phyloP scores from a whole-genome alignment of 2,888 invertebrate species.

The Smittia aterrima region DNA sequence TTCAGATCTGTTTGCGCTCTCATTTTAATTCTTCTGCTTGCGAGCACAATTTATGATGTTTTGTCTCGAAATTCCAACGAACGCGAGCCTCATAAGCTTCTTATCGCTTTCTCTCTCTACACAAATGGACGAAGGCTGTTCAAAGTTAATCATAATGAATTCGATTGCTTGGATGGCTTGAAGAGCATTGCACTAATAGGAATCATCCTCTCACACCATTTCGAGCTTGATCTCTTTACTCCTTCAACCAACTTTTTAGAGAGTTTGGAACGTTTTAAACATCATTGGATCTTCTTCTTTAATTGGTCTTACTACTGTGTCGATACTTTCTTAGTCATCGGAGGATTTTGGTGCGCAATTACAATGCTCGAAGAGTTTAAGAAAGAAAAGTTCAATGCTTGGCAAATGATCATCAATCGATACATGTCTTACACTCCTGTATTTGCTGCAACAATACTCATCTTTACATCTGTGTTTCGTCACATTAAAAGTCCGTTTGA shows the following conservation, averaged over 20 bases:
- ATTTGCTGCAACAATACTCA: constrained; percentile 55
- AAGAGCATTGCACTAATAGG: constrained; percentile 43
- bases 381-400: constrained; percentile 50
- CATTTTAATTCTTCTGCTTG: constrained; percentile 44
- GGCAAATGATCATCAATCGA: constrained; percentile 53
- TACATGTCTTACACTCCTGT: constrained; percentile 58
- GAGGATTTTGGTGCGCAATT: background rate
- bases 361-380: background rate
- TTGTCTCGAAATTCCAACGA: background rate
- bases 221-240: constrained; percentile 41
- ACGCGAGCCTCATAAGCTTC: too few relatives aligned
- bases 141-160: background rate
- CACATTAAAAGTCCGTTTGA: constrained; percentile 54
- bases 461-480: constrained; percentile 56
- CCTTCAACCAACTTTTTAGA: too few relatives aligned
- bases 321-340: too few relatives aligned
- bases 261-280: too few relatives aligned
- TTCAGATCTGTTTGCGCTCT: background rate
- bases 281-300: too few relatives aligned
- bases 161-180: constrained; percentile 32
- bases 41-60: constrained; percentile 46
- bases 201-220: constrained; percentile 34
- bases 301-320: too few relatives aligned
- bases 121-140: constrained; percentile 43
- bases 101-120: constrained; percentile 42